These are phyloP conservation scores for Chroicocephalus ridibundus DNA, from an alignment of 2,113 vertebrate species.

Conservation along the genomic window DNA sequence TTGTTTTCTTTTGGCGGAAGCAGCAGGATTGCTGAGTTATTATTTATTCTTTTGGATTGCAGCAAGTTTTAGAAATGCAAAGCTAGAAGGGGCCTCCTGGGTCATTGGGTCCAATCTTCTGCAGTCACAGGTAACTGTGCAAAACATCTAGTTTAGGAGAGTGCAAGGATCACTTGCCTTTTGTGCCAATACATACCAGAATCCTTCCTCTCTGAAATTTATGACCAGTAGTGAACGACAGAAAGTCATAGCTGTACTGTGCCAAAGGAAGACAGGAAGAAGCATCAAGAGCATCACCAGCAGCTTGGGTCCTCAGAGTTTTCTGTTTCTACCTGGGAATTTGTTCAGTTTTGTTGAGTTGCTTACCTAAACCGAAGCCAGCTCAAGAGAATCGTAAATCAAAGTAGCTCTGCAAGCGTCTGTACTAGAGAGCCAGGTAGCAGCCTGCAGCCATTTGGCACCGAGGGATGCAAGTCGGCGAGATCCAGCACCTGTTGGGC, in stretches of 20 bases:
- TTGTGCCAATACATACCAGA: neutral
- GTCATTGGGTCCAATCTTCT: neutral
- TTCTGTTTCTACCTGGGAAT: neutral
- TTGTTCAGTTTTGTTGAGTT: neutral
- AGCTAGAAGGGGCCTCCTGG: neutral
- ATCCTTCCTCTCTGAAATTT: neutral
- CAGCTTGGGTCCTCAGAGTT: neutral
- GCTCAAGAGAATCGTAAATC: neutral
- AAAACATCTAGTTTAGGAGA: neutral
- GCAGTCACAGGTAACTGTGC: neutral
- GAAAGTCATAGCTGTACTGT: neutral
- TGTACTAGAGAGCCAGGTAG: neutral
- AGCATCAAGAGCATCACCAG: neutral
- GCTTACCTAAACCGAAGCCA: neutral
- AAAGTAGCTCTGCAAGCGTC: neutral
- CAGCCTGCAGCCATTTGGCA: slow-evolving; percentile 31
- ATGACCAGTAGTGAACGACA: neutral
- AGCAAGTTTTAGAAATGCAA: neutral
- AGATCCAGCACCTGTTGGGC: slow-evolving; percentile 53
- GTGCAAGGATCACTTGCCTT: neutral
- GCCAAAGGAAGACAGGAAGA: neutral
- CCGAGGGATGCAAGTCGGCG: neutral
- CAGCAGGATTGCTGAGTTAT: neutral
- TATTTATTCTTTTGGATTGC: neutral
- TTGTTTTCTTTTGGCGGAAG: neutral